Percentiles rank a stretch among this genome's conserved stretches.
phyloP scores from a whole-genome alignment of 2,797 vertebrate species.

The Rallus crepitans region DNA sequence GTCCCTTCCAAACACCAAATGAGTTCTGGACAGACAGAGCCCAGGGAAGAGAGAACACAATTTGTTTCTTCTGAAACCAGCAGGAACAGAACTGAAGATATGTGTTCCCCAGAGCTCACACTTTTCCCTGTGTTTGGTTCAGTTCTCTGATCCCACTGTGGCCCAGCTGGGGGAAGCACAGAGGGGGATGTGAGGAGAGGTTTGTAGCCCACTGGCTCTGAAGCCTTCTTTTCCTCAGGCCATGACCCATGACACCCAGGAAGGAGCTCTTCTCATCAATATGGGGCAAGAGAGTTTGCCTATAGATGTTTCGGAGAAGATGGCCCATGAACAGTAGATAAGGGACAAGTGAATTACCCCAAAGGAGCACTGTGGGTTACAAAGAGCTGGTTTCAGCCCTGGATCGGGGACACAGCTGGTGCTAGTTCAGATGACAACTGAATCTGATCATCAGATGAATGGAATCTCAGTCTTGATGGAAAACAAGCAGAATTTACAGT shows the following conservation, averaged over 20 bases:
- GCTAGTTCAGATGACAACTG: not conserved
- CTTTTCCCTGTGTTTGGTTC: not conserved
- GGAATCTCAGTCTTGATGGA: not conserved
- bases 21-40: not conserved
- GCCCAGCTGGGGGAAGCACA: not conserved
- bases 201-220: not conserved
- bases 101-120: not conserved
- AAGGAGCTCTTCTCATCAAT: not conserved
- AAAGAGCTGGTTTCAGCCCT: not conserved
- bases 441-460: not conserved
- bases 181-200: rapidly evolving
- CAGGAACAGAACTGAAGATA: not conserved
- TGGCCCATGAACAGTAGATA: not conserved
- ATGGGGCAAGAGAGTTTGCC: not conserved
- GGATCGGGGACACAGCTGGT: not conserved
- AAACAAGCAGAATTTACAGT: not conserved
- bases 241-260: not conserved
- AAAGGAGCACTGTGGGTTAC: not conserved
- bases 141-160: not conserved
- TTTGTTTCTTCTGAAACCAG: not conserved
- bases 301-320: not conserved
- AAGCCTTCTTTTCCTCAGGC: not conserved
- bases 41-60: not conserved
- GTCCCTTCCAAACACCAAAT: not conserved
- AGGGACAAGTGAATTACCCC: not conserved